These are phyloP conservation scores for Pocillopora verrucosa DNA, from an alignment of 64 coral and sea anemone genomes.

Conservation along the genomic window DNA sequence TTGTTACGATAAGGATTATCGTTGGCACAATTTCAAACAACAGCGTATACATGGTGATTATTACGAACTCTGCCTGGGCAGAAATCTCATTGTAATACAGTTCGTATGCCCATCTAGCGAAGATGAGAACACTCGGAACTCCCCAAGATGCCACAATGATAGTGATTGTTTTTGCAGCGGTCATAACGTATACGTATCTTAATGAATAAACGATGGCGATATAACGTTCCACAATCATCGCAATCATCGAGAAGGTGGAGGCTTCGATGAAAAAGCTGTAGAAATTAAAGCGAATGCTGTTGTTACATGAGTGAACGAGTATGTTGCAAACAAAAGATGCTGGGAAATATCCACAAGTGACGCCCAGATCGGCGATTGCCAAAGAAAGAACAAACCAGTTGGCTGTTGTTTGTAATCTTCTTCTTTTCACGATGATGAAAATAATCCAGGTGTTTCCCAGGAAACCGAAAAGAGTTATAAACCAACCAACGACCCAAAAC, in stretches of 20 bases:
- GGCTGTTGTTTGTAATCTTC: neutral
- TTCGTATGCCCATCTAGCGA: neutral
- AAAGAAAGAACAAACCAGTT: slow-evolving; percentile 11
- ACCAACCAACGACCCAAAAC: slow-evolving; percentile 12
- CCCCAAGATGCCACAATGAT: slow-evolving; percentile 8
- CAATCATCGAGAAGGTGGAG: neutral
- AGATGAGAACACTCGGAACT: neutral
- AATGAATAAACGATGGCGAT: slow-evolving; percentile 7
- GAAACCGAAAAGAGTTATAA: neutral
- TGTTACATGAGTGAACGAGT: neutral
- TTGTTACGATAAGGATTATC: neutral
- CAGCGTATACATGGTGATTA: neutral
- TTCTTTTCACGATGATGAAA: neutral
- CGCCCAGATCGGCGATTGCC: slow-evolving; percentile 1
- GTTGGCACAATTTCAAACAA: slow-evolving; percentile 23
- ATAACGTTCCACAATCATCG: neutral
- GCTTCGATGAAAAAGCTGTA: neutral
- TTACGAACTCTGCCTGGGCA: neutral
- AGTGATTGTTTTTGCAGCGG: neutral
- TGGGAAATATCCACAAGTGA: slow-evolving; percentile 15
- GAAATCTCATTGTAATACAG: neutral
- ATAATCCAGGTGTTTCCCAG: slow-evolving; percentile 14
- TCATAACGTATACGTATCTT: slow-evolving; percentile 19
- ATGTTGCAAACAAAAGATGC: slow-evolving; percentile 1
- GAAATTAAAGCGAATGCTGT: slow-evolving; percentile 12